Evolutionary conservation across 2,888 invertebrate genomes (phyloP), one percentile per base, ranked within the genome.

Genomic region (Thalpophila matura): DNA sequence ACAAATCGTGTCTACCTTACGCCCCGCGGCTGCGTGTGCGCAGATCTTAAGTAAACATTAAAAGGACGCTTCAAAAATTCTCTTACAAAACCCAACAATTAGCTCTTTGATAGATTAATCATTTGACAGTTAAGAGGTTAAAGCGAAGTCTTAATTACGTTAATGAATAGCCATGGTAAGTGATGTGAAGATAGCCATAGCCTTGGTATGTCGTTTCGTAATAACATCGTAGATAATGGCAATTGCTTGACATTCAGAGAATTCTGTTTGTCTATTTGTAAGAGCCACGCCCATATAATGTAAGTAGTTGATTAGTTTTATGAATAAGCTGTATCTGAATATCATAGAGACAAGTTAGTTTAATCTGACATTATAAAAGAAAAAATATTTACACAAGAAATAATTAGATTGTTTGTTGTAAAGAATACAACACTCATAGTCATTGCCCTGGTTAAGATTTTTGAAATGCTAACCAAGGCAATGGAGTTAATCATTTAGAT

Each of bases 141-240:
- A 2, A 37, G 9, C 12, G 33, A 50, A 51, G 43, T 29, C 70
- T 69, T 74, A 74, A 71, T 71, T 74, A 62, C 55, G 51, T 49
- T 2, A 45, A 40, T 43, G 22, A 69, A 69, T 56, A 51, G 43
- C 42, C 35, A 63, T 55, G 7, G 58, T 29, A 18, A 60, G 51
- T 55, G 45, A 55, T n/a, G 29, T 43, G 6, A 9, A 24, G 57
- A 61, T 56, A 68, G 29, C 54, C 53, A 45, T 29, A 45, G 49
- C 70, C 70, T 74, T 69, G 45, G 33, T 38, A 50, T 74, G 62
- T 45, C 1, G 43, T 61, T 56, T 56, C n/a, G 55, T 37, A 74
- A 69, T 54, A 37, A 24, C 31, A n/a, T 40, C 9, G 9, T 33
- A 50, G 50, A 51, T 55, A 74, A 73, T 66, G 27, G 68, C 45